Conservation (phyloP, 1,140 invertebrate genomes). For the Parapsyche elsis region DNA sequence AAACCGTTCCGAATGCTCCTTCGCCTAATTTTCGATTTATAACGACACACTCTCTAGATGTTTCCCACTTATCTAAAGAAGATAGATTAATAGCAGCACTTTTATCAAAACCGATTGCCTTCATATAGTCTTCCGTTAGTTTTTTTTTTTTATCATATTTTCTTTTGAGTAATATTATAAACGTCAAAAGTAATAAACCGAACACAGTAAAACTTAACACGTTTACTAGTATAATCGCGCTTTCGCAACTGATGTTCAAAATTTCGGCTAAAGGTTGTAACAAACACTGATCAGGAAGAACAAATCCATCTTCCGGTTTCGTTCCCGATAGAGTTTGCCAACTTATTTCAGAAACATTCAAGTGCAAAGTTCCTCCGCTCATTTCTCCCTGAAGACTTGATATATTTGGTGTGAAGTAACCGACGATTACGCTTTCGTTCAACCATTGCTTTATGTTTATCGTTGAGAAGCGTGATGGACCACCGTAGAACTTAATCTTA, state of each 20-base stretch:
- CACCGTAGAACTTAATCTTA: constrained; percentile 75
- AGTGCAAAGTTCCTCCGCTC: constrained; percentile 63
- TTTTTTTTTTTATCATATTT: constrained; percentile 80
- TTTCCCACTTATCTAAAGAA: constrained; percentile 86
- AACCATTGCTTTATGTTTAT: constrained; percentile 80
- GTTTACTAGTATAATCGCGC: constrained; percentile 78
- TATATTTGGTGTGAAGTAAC: constrained; percentile 72
- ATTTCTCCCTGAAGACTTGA: constrained; percentile 60
- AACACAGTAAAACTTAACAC: constrained; percentile 75
- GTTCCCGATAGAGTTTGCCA: constrained; percentile 73
- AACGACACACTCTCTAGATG: constrained; percentile 84
- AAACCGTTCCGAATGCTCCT: constrained; percentile 91
- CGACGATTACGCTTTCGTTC: constrained; percentile 69
- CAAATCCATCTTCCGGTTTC: constrained; percentile 77
- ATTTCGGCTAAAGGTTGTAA: constrained; percentile 73
- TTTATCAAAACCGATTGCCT: constrained; percentile 76
- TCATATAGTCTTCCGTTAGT: constrained; percentile 77
- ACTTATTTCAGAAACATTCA: constrained; percentile 70
- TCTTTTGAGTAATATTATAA: constrained; percentile 76
- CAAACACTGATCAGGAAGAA: constrained; percentile 70
- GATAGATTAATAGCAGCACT: constrained; percentile 65
- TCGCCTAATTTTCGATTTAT: constrained; percentile 90
- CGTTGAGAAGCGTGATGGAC: constrained; percentile 75
- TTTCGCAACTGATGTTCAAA: constrained; percentile 77
- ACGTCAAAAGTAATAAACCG: constrained; percentile 70